Conservation (phyloP, 2,888 invertebrate genomes). For the Meteorus cinctellus region DNA sequence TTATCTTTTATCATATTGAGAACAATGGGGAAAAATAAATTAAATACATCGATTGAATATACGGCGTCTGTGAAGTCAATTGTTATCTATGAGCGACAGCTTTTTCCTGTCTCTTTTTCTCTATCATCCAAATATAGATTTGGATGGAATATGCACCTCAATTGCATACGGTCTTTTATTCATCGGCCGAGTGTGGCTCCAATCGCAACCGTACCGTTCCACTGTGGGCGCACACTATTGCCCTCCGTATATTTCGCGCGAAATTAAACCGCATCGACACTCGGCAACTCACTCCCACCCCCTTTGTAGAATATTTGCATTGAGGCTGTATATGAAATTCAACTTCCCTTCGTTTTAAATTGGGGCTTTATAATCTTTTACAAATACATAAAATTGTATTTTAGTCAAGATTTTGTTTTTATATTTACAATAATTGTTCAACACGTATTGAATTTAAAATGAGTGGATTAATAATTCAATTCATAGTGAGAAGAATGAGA, state of each 20-base stretch:
- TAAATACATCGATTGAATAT: constrained; percentile 16
- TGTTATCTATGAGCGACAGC: constrained; percentile 16
- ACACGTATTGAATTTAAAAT: neutral
- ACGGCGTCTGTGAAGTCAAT: constrained; percentile 4
- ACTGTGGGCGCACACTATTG: constrained; percentile 41
- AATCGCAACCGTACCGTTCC: constrained; percentile 37
- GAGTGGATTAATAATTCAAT: neutral
- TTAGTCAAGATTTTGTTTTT: too few relatives aligned
- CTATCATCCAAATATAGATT: constrained; percentile 45
- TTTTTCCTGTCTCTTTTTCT: constrained; percentile 15
- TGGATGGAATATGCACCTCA: constrained; percentile 57
- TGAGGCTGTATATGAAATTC: constrained; percentile 47
- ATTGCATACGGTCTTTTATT: constrained; percentile 59
- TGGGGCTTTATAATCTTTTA: neutral
- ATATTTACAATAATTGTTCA: too few relatives aligned
- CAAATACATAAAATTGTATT: neutral
- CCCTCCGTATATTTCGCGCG: constrained; percentile 47
- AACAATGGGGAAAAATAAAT: neutral
- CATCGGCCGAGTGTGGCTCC: constrained; percentile 48
- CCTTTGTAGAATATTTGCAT: constrained; percentile 32
- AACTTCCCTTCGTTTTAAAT: constrained; percentile 8
- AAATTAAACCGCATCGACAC: constrained; percentile 50
- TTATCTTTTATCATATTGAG: too few relatives aligned
- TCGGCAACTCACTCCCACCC: neutral
- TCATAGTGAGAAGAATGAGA: neutral